Evolutionary conservation across 2,888 invertebrate species (phyloP), one percentile per base, ranked within the genome.

Genomic region (Dione vanillae): DNA sequence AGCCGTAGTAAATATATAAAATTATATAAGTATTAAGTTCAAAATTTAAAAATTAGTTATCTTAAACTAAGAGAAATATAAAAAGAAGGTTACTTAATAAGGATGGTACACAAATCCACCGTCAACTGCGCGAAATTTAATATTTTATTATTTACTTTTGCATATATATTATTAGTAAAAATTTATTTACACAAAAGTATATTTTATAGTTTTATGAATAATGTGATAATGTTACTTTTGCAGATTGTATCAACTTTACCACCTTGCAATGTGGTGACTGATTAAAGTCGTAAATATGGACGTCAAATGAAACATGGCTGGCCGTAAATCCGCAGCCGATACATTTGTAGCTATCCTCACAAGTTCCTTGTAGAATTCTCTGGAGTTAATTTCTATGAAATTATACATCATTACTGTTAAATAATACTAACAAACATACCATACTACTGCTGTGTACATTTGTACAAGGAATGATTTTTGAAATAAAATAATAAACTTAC

Each of bases 271-370:
- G 58, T 62, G 62, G 52, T 54, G 69, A 80, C 87, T 90, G 91
- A 92, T 92, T 92, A 92, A 92, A 91, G 84, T 90, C 91, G 91
- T 92, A 92, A 92, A 92, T 92, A 88, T 85, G 82, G 77, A 80
- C 87, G 86, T 89, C 92, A 92, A 90, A 89, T 90, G 91, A 86
- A 87, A 83, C 84, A 78, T 79, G 84, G 86, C 85, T 82, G 87
- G 85, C 82, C 88, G 90, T 92, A 91, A 90, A 92, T 92, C 90
- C 86, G 86, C 89, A 90, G 85, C 90, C 90, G 87, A 89, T 86
- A 83, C 90, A 88, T 90, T 90, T 91, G 92, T 91, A 90, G 90
- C 86, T 89, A 90, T 88, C 86, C 87, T 87, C 85, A 64, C 47
- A 64, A 19, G 49, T 12, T 49, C 35, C 37, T 37, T 35, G 16